Base-by-base conservation (phyloP, 2,888 invertebrate genomes). In the Caenorhabditis japonica region DNA sequence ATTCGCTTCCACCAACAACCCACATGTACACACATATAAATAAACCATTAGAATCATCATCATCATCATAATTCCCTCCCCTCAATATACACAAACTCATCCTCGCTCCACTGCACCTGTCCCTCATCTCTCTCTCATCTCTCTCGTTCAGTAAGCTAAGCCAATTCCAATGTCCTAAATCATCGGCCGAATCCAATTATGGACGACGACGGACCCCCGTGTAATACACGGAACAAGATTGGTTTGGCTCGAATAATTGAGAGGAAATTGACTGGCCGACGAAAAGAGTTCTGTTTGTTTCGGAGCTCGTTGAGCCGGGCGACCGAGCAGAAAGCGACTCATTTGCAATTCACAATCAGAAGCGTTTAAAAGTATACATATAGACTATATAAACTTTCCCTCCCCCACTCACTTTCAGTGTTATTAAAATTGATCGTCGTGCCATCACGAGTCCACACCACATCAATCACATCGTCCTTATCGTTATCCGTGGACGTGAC, bases 401-500 rank as follows among this genome's bases (percentile, higher is more conserved):
- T n/a, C n/a, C n/a, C n/a, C 23, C 4, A 66, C 81, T 77, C 36
- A 83, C 84, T 84, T 55, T 74, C 77, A 12, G 79, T 79, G 39
- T 82, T 73, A 33, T 76, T 79, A 15, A 83, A 64, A 47, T 84
- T 72, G 34, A 84, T 77, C 7, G 56, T 53, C 3, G 61, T 44
- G 4, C 79, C 81, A 55, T 81, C 72, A 21, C 76, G 43, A 0
- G 75, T 84, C 85, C 84, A 86, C 13, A 81, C 52, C 27, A 85
- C 77, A 51, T 80, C 70, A 33, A 46, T 58, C n/a, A 47, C 58
- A 25, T 70, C 49, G 7, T 58, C 76, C 10, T 74, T 59, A 15
- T 72, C 66, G 2, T 74, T 59, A 15, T 72, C 66, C 2, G 68
- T 56, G 3, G 75, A 74, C 0, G 77, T 66, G 2, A 87, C 81